Conservation (phyloP, 2,797 vertebrate species). For the Chrysocyon brachyurus region DNA sequence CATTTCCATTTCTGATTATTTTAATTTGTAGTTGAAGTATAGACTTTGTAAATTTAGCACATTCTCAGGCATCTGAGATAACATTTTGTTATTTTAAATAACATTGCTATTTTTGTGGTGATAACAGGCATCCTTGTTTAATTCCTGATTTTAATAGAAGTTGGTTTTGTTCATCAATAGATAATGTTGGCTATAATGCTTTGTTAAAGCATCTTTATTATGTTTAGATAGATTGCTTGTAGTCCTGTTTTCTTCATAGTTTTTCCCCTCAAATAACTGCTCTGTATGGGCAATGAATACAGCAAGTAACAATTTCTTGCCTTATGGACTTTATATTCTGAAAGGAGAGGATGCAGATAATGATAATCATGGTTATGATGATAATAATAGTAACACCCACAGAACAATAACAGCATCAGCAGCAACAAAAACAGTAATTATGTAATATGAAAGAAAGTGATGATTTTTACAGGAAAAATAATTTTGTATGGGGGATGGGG, state of each 20-base stretch:
- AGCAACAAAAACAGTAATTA: not conserved
- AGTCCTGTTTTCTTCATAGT: not conserved
- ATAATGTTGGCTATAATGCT: not conserved
- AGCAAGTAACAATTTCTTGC: not conserved
- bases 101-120: not conserved
- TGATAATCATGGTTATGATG: not conserved
- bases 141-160: not conserved
- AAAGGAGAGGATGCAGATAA: not conserved
- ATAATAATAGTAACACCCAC: not conserved
- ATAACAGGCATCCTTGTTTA: not conserved
- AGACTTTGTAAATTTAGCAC: not conserved
- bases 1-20: not conserved
- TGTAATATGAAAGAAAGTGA: not conserved
- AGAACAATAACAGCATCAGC: not conserved
- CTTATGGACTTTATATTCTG: not conserved
- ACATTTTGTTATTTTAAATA: no score
- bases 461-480: not conserved
- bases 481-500: not conserved
- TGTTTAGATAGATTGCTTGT: not conserved
- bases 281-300: not conserved
- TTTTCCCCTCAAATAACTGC: not conserved
- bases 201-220: not conserved
- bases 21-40: not conserved
- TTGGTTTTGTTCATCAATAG: not conserved
- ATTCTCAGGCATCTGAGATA: not conserved